phyloP scores from a whole-genome alignment of 2,113 vertebrate genomes.

The Petrocephalus microphthalmus region DNA sequence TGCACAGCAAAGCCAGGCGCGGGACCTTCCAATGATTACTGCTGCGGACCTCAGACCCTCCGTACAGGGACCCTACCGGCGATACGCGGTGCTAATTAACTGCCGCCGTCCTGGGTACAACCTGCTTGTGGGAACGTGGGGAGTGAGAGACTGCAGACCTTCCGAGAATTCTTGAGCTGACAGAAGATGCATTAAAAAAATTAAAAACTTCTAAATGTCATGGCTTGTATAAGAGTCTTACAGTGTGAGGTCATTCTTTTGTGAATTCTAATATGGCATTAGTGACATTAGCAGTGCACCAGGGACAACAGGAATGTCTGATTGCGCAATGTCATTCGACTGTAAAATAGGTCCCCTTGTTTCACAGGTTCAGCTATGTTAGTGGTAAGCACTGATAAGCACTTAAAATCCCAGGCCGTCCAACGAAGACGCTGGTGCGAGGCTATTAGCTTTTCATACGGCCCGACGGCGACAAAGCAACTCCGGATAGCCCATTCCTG shows the following conservation, averaged over 20 bases:
- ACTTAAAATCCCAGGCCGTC: neutral
- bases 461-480: slow-evolving; percentile 12
- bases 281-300: neutral
- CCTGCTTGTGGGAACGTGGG: neutral
- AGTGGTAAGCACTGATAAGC: neutral
- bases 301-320: neutral
- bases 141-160: neutral
- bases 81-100: neutral
- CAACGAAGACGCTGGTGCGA: neutral
- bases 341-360: slow-evolving; percentile 2
- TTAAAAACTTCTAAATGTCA: neutral
- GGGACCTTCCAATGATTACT: too few species aligned
- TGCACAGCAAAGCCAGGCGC: neutral
- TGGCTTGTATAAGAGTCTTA: neutral
- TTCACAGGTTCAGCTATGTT: neutral
- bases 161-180: neutral
- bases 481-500: slow-evolving; percentile 23
- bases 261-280: neutral
- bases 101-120: neutral
- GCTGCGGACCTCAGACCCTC: neutral
- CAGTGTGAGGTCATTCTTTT: neutral
- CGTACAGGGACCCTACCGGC: neutral
- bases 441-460: neutral
- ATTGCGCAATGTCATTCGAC: neutral
- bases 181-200: neutral